Conservation (phyloP, 2,797 vertebrate species). For the Alauda arvensis region DNA sequence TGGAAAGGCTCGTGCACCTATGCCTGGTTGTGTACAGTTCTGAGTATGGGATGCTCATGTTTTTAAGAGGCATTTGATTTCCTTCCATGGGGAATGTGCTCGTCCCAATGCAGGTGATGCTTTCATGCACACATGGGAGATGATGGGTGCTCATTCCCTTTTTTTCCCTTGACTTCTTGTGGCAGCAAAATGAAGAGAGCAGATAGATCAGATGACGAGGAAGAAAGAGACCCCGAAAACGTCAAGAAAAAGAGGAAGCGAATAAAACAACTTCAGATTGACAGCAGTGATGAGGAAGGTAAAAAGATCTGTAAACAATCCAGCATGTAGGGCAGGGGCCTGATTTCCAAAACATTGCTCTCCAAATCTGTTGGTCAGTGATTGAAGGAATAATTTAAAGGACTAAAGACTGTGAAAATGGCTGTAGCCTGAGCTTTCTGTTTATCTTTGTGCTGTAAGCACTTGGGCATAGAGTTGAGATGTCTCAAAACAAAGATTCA, state of each 20-base stretch:
- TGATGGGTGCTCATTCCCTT: background rate
- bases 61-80: background rate
- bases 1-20: background rate
- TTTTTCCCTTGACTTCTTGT: background rate
- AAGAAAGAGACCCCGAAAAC: conserved; percentile 75
- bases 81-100: fast-evolving
- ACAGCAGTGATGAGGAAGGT: conserved; percentile 94
- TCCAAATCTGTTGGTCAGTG: background rate
- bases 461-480: background rate
- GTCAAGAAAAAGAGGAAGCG: conserved; percentile 85
- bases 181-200: conserved; percentile 78
- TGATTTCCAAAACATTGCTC: background rate
- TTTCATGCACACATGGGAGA: background rate
- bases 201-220: conserved; percentile 80
- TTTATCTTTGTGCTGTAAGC: background rate
- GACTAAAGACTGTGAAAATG: background rate
- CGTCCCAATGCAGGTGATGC: fast-evolving
- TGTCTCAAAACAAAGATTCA: background rate
- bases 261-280: conserved; percentile 84
- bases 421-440: background rate
- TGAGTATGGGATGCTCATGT: fast-evolving
- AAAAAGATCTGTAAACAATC: background rate
- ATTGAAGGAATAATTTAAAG: background rate
- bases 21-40: background rate
- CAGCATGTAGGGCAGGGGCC: background rate